Conservation (phyloP, 64 coral and sea anemone species). For the Montipora efflorescens region DNA sequence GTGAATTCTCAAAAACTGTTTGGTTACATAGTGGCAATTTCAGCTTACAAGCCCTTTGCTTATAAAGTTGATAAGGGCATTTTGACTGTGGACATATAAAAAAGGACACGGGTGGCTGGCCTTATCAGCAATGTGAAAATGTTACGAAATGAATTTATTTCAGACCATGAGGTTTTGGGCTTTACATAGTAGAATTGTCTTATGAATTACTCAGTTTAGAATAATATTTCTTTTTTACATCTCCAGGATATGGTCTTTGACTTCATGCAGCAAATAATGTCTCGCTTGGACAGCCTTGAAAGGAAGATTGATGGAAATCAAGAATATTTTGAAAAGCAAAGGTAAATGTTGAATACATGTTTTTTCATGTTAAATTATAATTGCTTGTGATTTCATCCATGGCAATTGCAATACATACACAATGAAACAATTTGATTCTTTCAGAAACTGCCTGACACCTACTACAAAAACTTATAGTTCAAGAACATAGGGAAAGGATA, state of each 20-base stretch:
- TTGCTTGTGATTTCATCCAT: neutral
- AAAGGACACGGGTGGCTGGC: neutral
- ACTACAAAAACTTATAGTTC: neutral
- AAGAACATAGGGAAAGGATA: neutral
- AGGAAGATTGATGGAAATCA: neutral
- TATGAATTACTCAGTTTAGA: neutral
- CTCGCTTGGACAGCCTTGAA: conserved; percentile 10
- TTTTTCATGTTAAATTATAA: neutral
- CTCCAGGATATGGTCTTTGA: conserved; percentile 18
- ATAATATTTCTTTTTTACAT: neutral
- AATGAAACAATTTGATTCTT: neutral
- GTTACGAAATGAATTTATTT: neutral
- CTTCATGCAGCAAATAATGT: conserved; percentile 16
- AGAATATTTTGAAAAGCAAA: neutral
- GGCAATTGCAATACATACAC: neutral
- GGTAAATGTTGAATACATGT: neutral
- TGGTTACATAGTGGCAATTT: neutral
- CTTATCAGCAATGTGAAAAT: neutral
- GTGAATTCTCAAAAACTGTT: neutral
- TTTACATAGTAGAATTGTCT: neutral
- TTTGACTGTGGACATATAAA: neutral
- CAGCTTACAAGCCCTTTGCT: neutral
- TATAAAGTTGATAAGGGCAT: neutral
- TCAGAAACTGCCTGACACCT: neutral
- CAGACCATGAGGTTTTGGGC: neutral